Percentiles rank a stretch among this genome's conserved stretches.
Conservation (phyloP, 2,888 invertebrate genomes). For the Corbicula japonica region DNA sequence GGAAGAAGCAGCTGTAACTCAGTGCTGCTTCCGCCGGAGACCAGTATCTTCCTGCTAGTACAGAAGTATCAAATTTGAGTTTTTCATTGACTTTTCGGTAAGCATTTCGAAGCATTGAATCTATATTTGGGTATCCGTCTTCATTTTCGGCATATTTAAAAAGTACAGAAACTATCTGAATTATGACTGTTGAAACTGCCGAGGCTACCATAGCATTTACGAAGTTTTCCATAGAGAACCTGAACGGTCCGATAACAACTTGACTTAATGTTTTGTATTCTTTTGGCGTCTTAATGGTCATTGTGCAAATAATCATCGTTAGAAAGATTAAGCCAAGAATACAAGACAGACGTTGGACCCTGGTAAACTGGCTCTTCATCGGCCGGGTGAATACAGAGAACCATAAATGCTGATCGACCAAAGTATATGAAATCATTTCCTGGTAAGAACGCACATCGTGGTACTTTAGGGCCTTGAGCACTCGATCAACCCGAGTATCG, state of each 20-base stretch:
- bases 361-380: constrained; percentile 85
- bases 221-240: constrained; percentile 72
- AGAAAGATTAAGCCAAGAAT: constrained; percentile 73
- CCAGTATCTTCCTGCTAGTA: constrained; percentile 33
- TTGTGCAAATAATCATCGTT: constrained; percentile 77
- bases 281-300: constrained; percentile 64
- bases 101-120: constrained; percentile 33
- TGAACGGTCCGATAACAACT: constrained; percentile 68
- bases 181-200: constrained; percentile 82
- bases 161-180: constrained; percentile 78
- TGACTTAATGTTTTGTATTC: constrained; percentile 49
- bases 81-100: constrained; percentile 50
- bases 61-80: constrained; percentile 46
- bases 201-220: constrained; percentile 71
- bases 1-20: constrained; percentile 43
- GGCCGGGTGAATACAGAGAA: constrained; percentile 87
- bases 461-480: constrained; percentile 84
- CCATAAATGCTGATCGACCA: constrained; percentile 87
- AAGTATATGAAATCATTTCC: constrained; percentile 84
- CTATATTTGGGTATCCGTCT: constrained; percentile 19
- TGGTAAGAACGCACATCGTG: constrained; percentile 84
- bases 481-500: constrained; percentile 86
- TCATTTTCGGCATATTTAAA: constrained; percentile 69
- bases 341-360: constrained; percentile 80
- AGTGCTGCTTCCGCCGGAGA: constrained; percentile 53